Evolutionary conservation across 2,888 invertebrate species (phyloP), one percentile per base, ranked within the genome.

Genomic region (Panzeria rudis): DNA sequence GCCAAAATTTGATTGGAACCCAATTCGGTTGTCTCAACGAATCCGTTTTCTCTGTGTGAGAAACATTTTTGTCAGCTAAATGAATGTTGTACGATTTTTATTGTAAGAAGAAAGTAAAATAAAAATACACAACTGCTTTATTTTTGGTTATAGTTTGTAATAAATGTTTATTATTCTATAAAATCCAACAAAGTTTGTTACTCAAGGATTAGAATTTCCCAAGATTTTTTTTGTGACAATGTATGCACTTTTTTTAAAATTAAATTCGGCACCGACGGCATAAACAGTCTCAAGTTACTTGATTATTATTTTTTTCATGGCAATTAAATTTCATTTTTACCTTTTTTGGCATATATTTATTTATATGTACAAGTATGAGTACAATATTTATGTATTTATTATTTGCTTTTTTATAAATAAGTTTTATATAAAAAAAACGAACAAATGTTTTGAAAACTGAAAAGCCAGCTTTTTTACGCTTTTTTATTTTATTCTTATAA

Each of bases 311-410:
- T 23, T 66, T 15, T 66, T 73, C 66, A 54, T 52, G 61, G 52
- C 68, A 75, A 81, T 59, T 73, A 32, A 52, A 71, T 71, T 71
- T 61, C 15, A 44, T 78, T 78, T 80, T 73, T 73, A 72, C 59
- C 38, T 73, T 73, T 68, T 81, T 52, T 73, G 66, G 80, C 7
- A 59, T 35, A 50, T 68, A 77, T 29, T 6, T 35, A 54, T 8
- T 1, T 35, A 59, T 59, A 1, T 17, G 17, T 59, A 20, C 32
- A 32, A 15, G 35, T 54, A 61, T 59, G 44, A 20, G 44, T 35
- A 35, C 9, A 59, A 61, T 61, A 72, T n/a, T 20, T 41, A 25
- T 56, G 44, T 54, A 47, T 62, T 69, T 50, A 29, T 77, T 50
- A 77, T 68, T 77, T 47, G 15, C 23, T 77, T 47, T 29, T 25